phyloP scores from a whole-genome alignment of 2,113 vertebrate species.

The Columba janthina region DNA sequence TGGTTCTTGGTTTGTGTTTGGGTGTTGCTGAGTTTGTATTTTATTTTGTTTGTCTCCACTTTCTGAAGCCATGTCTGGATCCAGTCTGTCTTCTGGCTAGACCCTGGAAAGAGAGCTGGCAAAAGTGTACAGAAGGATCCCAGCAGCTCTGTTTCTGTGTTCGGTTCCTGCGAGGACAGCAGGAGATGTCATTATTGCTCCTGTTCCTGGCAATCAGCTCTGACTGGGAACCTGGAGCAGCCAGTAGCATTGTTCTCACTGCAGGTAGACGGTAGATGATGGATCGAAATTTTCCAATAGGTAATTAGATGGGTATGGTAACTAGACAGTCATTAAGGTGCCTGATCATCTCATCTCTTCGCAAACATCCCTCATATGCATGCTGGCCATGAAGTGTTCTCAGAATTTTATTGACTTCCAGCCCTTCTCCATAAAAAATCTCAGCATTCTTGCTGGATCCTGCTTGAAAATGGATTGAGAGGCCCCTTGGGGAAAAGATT shows the following conservation, averaged over 20 bases:
- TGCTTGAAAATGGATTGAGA: neutral
- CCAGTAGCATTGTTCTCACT: neutral
- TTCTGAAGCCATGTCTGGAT: neutral
- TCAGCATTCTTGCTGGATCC: neutral
- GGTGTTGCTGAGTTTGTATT: neutral
- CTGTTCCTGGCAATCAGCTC: conserved; percentile 43
- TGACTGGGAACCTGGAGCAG: neutral
- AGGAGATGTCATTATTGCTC: conserved; percentile 47
- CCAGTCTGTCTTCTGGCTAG: neutral
- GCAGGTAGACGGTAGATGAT: neutral
- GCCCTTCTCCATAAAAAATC: neutral
- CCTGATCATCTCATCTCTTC: neutral
- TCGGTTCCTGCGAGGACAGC: conserved; percentile 31
- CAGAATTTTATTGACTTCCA: neutral
- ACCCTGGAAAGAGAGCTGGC: conserved; percentile 17
- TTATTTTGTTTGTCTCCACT: neutral
- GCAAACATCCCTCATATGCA: neutral
- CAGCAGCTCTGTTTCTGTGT: conserved; percentile 5
- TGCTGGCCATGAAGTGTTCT: neutral
- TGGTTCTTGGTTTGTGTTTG: too few relatives aligned
- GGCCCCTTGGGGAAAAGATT: neutral
- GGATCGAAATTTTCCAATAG: conserved; percentile 18
- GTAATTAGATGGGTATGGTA: conserved; percentile 33
- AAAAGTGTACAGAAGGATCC: neutral
- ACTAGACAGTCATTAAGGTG: conserved; percentile 25